Percentiles rank a stretch among this genome's conserved stretches.
Conservation (phyloP, 2,888 invertebrate genomes). For the Parapristionchus giblindavisi region DNA sequence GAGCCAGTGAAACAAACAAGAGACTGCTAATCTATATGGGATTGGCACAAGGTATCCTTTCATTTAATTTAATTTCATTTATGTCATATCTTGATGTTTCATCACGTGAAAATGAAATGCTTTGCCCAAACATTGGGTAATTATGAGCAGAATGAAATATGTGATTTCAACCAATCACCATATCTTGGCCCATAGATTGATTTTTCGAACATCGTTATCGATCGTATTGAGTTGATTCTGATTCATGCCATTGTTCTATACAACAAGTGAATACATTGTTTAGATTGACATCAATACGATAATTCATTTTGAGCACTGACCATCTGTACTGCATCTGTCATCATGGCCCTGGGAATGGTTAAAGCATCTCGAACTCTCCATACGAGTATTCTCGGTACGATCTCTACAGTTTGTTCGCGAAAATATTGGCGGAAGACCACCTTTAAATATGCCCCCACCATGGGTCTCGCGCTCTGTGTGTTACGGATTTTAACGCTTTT, state of each 20-base stretch:
- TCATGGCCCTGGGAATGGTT: constrained; percentile 71
- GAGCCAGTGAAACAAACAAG: constrained; percentile 51
- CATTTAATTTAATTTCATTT: neutral
- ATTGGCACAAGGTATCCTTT: constrained; percentile 67
- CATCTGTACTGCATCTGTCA: constrained; percentile 64
- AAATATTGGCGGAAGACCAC: too few relatives aligned
- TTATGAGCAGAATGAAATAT: too few relatives aligned
- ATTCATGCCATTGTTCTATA: too few relatives aligned
- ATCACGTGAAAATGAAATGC: neutral
- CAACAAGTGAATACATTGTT: neutral
- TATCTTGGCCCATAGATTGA: too few relatives aligned
- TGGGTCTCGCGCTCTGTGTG: too few relatives aligned
- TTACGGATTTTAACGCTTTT: too few relatives aligned
- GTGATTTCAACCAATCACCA: too few relatives aligned
- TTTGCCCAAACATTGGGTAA: neutral
- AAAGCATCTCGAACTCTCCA: constrained; percentile 70
- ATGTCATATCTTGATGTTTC: too few relatives aligned
- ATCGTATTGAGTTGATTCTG: too few relatives aligned
- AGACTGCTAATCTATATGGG: constrained; percentile 73
- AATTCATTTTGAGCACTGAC: constrained; percentile 55
- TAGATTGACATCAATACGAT: neutral
- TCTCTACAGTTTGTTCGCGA: too few relatives aligned
- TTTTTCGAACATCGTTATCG: too few relatives aligned
- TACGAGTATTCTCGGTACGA: constrained; percentile 65
- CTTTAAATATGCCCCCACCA: too few relatives aligned